Evolutionary conservation across 2,113 vertebrate genomes (phyloP).

Genomic region (Siniperca knerii): DNA sequence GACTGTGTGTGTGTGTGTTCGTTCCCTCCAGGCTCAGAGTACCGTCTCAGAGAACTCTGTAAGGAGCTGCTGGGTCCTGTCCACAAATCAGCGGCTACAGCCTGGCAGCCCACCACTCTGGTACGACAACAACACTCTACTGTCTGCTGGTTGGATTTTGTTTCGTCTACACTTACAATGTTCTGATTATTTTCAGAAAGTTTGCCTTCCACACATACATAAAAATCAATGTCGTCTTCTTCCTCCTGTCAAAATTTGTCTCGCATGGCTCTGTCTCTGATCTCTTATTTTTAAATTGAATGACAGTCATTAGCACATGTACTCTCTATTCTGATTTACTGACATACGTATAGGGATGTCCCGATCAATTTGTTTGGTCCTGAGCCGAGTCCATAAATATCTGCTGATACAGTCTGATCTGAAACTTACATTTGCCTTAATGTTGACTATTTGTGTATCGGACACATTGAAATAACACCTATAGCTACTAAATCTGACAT

Average conservation of each 20-base stretch:
- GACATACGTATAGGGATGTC: too few relatives aligned
- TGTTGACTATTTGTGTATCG: too few relatives aligned
- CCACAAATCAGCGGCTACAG: conserved; percentile 91
- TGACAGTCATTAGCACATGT: not conserved
- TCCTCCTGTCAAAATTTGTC: not conserved
- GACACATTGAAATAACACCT: too few relatives aligned
- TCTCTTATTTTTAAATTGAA: not conserved
- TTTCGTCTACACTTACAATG: not conserved
- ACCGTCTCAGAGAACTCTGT: conserved; percentile 94
- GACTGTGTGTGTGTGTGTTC: not conserved
- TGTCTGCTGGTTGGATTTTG: not conserved
- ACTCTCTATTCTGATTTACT: not conserved
- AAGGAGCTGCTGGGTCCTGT: conserved; percentile 97
- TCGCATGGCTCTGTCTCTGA: not conserved
- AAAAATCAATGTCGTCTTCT: not conserved
- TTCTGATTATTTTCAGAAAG: not conserved
- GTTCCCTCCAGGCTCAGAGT: conserved; percentile 89
- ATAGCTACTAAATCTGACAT: too few relatives aligned
- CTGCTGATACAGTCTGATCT: too few relatives aligned
- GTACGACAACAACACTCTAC: conserved; percentile 77
- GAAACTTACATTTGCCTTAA: too few relatives aligned
- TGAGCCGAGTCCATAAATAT: too few relatives aligned
- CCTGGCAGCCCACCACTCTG: conserved; percentile 95
- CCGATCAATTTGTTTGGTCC: not conserved
- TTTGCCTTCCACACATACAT: not conserved